Evolutionary conservation across 2,113 vertebrate species (phyloP), one percentile per base, ranked within the genome.

Genomic region (Aix galericulata): DNA sequence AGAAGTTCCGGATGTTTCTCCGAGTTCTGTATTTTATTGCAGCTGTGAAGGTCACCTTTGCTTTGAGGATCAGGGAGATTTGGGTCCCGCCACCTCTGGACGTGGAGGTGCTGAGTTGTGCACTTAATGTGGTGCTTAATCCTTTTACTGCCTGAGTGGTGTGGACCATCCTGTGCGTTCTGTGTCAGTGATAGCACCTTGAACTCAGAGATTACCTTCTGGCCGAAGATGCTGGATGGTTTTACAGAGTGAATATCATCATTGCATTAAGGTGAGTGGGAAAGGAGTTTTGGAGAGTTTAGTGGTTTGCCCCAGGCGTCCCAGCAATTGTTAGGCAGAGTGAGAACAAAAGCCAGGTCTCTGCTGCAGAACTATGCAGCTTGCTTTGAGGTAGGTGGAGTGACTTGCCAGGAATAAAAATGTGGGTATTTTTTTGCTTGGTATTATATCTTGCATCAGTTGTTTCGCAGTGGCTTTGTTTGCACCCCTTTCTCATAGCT

Each of bases 11-110:
- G n/a, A 38, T 58, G 38, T 62, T 76, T 69, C 71, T 85, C 36
- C 17, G 46, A 59, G 46, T 85, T 89, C 42, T 44, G 15, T 23
- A 10, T 82, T 94, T 82, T 52, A 21, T 63, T 89, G 75, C 31
- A 36, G n/a, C 34, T 40, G 27, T 62, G 89, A 91, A 89, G 81
- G 91, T 94, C 75, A 85, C 71, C 84, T 95, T 88, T 91, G 89
- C 63, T 89, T 77, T 71, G 75, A 67, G 67, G 89, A 89, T 88
- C 59, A 63, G 75, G 55, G 75, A 78, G 74, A 42, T 2, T 8
- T 34, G 64, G 79, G 50, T 88, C 44, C 63, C 6, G 5, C 59
- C 63, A 55, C 72, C 56, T 81, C 63, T 82, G 56, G 80, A 46
- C 0, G 0, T 22, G 40, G 42, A 18, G 27, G 17, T 89, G 72